These are phyloP conservation scores for Procambarus virginalis DNA, from an alignment of 1,140 invertebrate species.

Conservation along the genomic window DNA sequence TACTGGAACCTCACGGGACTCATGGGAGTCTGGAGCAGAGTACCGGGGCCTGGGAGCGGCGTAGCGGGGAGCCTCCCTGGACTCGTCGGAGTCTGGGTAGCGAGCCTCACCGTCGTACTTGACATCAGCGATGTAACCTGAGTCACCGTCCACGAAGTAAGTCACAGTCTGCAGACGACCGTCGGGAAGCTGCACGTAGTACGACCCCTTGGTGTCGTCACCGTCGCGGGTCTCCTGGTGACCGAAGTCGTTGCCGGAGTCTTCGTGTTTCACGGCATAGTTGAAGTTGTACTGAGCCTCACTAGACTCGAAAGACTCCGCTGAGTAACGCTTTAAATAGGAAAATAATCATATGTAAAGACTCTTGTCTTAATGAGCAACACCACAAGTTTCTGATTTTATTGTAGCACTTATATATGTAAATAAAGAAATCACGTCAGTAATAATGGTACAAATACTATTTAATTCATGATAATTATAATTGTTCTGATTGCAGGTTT, in stretches of 20 bases:
- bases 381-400: no score
- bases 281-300: not conserved
- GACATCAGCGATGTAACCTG: not conserved
- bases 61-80: not conserved
- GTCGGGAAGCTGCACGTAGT: not conserved
- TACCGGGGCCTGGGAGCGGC: no score
- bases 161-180: conserved; percentile 10
- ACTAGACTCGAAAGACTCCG: not conserved
- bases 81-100: not conserved
- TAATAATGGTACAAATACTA: no score
- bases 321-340: no score
- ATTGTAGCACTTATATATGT: no score
- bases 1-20: not conserved
- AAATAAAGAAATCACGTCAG: no score
- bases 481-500: no score
- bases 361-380: no score
- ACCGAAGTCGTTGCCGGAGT: not conserved
- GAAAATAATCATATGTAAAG: no score
- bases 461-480: no score
- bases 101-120: not conserved
- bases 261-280: not conserved
- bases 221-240: not conserved
- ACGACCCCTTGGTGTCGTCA: not conserved
- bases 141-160: conserved; percentile 5
- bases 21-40: not conserved